Conservation (phyloP, 2,113 vertebrate genomes). For the Pangasianodon gigas region DNA sequence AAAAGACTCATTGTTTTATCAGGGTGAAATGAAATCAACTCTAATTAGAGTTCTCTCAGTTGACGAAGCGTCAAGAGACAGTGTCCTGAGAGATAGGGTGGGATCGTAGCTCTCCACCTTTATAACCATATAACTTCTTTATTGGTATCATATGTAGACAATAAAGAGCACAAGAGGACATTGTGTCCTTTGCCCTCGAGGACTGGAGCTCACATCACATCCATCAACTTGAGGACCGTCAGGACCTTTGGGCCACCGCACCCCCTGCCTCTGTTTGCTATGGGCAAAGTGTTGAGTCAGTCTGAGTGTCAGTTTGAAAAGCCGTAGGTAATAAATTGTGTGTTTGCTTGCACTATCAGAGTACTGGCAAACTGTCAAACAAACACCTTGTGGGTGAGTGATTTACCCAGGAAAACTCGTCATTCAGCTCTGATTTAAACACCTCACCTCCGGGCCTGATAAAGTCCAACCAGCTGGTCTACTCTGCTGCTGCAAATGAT, state of each 20-base stretch:
- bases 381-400: conserved; percentile 20
- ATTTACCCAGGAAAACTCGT: conserved; percentile 8
- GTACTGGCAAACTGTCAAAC: conserved; percentile 13
- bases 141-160: conserved; percentile 16
- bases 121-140: conserved; percentile 9
- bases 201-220: conserved; percentile 19
- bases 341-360: conserved; percentile 29
- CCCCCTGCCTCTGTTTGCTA: conserved; percentile 6
- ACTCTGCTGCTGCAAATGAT: conserved; percentile 10
- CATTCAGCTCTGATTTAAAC: conserved; percentile 40
- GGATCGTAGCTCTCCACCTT: background rate
- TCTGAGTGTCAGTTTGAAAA: conserved; percentile 12
- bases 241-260: background rate
- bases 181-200: conserved; percentile 9
- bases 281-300: conserved; percentile 17
- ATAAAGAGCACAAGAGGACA: conserved; percentile 13
- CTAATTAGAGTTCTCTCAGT: conserved; percentile 45
- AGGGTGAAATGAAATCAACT: conserved; percentile 59
- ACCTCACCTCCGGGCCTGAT: background rate
- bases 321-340: conserved; percentile 3
- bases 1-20: conserved; percentile 63
- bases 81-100: conserved; percentile 16
- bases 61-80: conserved; percentile 45
- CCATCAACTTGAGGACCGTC: conserved; percentile 23
- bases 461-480: background rate